Evolutionary conservation across 2,797 vertebrate genomes (phyloP), one percentile per base, ranked within the genome.

Genomic region (Fistularia commersonii): DNA sequence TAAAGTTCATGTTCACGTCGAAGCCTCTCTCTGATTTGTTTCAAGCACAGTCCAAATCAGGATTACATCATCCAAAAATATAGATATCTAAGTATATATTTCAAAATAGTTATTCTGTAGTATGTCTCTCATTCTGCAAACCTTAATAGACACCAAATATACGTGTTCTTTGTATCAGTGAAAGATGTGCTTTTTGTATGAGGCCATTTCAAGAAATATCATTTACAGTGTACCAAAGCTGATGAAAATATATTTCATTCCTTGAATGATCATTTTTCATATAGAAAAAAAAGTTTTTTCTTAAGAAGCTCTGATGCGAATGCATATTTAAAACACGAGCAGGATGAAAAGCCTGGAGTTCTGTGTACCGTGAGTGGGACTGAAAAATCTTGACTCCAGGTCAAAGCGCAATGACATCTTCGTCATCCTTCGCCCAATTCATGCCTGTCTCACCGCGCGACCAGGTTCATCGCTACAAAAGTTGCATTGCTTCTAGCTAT

Each of bases 151-250:
- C 70, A 76, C 59, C 80, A 82, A 81, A 76, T 79, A 70, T 69
- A 58, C 44, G 54, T 47, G 52, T 76, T 80, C 66, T 75, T 81
- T 73, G 56, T 70, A 61, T 81, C 65, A 62, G 74, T 71, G 74
- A 81, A 77, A 76, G 56, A 64, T 85, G 77, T 83, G 80, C 76
- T 85, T 76, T 64, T 58, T 71, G 51, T 76, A 48, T 57, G 64
- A 77, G 66, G 74, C 76, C 54, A 48, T 72, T 43, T 76, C 75
- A 75, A 84, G 73, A 80, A 76, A 66, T 51, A 66, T 80, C 47
- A 57, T 83, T 77, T 84, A 85, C 85, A 87, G 81, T 87, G 78
- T 82, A 82, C 76, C 79, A 79, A 85, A 84, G 81, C 75, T 35
- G 64, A 69, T 79, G 80, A 76, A 81, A 82, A 85, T 63, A 83